Base-by-base conservation (phyloP, 2,113 vertebrate genomes). In the Ramphastos sulfuratus region DNA sequence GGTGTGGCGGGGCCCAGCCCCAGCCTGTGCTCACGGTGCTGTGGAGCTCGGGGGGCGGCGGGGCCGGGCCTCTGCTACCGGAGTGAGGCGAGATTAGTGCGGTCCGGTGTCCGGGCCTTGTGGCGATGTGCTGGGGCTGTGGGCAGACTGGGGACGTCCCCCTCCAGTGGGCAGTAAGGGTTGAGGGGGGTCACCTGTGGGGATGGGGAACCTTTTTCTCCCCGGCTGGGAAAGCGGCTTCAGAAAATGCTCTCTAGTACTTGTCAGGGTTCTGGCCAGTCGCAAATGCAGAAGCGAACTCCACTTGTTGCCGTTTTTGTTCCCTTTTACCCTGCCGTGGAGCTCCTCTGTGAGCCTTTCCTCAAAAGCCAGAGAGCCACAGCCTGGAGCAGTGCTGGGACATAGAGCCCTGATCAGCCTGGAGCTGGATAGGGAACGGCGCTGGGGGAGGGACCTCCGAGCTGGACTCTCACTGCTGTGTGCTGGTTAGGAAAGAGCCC, bases 281-380 rank as follows among this genome's bases (percentile, higher is more conserved):
- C 1, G 77, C 13, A 11, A 28, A 33, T 52, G 39, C 33, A 15
- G 67, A 9, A 25, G 2, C 4, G 3, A 59, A 7, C 0, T 20
- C 55, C 61, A 1, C 15, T 31, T 2, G 14, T 4, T 69, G 31
- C 35, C 13, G 15, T 35, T 35, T 55, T 46, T 17, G 15, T 46
- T 46, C 14, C 42, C 42, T 31, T 52, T 52, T 23, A 11, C 3
- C 37, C 21, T 13, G 39, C 18, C 1, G 35, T 4, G 13, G 59
- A 33, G 37, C 52, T 39, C 4, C 10, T 30, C 44, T 7, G 23
- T 2, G 54, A 25, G n/a, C 15, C 4, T 58, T 50, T 27, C 39
- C 61, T 28, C 48, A 3, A 12, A n/a, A 14, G 6, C 6, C 5
- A 1, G 30, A 3, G 37, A 0, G 8, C 13, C 2, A 12, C 2